These are phyloP conservation scores for Sphaerodactylus townsendi DNA, from an alignment of 2,113 vertebrate species.

Conservation along the genomic window DNA sequence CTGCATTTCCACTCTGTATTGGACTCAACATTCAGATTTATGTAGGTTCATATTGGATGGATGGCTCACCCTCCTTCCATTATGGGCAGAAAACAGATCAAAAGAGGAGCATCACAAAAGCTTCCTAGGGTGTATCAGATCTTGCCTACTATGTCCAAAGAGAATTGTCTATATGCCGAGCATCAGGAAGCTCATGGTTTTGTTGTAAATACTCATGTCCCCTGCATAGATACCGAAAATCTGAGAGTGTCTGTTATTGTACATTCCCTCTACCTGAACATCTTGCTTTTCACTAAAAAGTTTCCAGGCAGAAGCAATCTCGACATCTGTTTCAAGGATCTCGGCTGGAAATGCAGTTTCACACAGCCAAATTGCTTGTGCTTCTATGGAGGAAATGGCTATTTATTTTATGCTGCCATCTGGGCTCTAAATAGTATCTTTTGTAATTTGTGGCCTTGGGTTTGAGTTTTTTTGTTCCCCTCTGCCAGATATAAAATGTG, in stretches of 20 bases:
- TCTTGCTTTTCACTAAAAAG: constrained; percentile 75
- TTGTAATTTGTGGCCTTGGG: constrained; percentile 75
- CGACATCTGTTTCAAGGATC: constrained; percentile 83
- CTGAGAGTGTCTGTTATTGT: constrained; percentile 53
- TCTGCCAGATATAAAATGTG: constrained; percentile 65
- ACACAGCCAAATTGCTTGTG: constrained; percentile 80
- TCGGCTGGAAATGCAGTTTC: constrained; percentile 79
- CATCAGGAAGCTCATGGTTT: constrained; percentile 3
- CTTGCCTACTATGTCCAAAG: background rate
- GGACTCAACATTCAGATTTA: background rate
- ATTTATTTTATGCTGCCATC: constrained; percentile 86
- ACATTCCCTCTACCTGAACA: constrained; percentile 74
- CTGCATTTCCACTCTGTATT: constrained; percentile 5
- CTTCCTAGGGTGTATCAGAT: background rate
- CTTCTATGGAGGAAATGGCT: constrained; percentile 78
- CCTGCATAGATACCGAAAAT: constrained; percentile 46
- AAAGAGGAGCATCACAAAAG: constrained; percentile 19
- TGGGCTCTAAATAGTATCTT: constrained; percentile 79
- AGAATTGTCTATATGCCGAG: constrained; percentile 26
- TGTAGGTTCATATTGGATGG: background rate
- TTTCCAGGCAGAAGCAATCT: constrained; percentile 79
- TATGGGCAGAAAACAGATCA: background rate
- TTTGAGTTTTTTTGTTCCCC: constrained; percentile 63
- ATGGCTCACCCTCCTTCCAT: background rate
- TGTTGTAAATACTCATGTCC: constrained; percentile 34